Evolutionary conservation across 2,113 vertebrate genomes (phyloP).

Genomic region (Lepus timidus): DNA sequence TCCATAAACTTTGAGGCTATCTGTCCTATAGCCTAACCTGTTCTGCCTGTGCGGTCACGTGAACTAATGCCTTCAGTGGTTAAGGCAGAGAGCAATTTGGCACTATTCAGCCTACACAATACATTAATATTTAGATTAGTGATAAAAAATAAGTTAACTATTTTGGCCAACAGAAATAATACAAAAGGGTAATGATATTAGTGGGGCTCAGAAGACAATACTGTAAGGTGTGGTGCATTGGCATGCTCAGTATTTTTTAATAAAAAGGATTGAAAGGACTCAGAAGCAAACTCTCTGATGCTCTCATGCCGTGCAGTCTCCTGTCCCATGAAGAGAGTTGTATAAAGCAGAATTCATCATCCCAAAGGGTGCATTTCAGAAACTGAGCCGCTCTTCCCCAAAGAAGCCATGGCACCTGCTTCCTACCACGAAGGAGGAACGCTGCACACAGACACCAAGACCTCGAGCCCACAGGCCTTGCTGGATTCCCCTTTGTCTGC

Average conservation of each 20-base stretch:
- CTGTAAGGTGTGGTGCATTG: not conserved
- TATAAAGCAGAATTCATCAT: not conserved
- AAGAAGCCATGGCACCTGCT: not conserved
- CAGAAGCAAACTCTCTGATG: not conserved
- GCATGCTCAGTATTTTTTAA: not conserved
- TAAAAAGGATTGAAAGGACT: not conserved
- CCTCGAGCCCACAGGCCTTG: not conserved
- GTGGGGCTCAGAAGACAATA: not conserved
- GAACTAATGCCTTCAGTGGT: not conserved
- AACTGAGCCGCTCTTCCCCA: not conserved
- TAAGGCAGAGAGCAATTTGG: not conserved
- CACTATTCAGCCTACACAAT: not conserved
- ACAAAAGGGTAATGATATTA: not conserved
- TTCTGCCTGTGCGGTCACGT: not conserved
- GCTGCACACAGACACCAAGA: not conserved
- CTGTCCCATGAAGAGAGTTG: not conserved
- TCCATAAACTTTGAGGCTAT: no score
- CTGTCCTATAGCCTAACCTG: no score
- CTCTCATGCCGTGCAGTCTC: not conserved
- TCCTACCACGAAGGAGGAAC: not conserved
- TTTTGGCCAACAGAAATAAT: not conserved
- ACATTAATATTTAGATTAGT: not conserved
- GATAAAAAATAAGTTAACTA: not conserved
- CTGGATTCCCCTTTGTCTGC: accelerated
- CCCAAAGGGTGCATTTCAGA: accelerated